Conservation (phyloP, 2,113 vertebrate species). For the Percina caprodes region DNA sequence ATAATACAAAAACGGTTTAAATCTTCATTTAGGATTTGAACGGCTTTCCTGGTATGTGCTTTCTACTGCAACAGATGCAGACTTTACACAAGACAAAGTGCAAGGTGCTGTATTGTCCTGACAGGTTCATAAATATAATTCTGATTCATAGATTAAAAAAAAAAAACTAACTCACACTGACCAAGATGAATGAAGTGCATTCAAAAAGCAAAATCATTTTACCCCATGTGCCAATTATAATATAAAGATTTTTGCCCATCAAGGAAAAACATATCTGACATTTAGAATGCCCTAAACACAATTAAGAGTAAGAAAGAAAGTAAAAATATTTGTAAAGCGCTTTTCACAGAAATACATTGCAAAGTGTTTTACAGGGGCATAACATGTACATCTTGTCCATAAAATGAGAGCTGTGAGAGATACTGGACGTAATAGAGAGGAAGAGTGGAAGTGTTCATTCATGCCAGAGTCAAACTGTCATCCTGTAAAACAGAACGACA, state of each 20-base stretch:
- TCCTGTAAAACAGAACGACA: constrained; percentile 76
- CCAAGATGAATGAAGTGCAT: neutral
- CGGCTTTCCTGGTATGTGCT: neutral
- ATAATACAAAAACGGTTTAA: neutral
- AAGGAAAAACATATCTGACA: constrained; percentile 25
- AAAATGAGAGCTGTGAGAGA: constrained; percentile 37
- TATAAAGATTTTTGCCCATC: neutral
- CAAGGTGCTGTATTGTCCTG: neutral
- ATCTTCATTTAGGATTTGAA: neutral
- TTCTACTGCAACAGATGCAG: neutral
- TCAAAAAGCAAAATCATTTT: constrained; percentile 4
- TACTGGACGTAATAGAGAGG: constrained; percentile 27
- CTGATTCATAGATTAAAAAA: constrained; percentile 11
- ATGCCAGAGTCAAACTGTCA: constrained; percentile 73
- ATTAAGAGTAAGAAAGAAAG: neutral
- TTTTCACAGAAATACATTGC: too few relatives aligned
- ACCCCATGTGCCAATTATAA: constrained; percentile 14
- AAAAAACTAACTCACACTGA: neutral
- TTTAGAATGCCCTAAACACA: constrained; percentile 21
- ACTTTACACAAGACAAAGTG: neutral
- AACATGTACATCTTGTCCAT: neutral
- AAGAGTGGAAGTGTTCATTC: constrained; percentile 64
- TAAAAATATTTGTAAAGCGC: too few relatives aligned
- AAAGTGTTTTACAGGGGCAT: too few relatives aligned
- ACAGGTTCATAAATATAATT: constrained; percentile 22